These are phyloP conservation scores for Pangasius mekongensis DNA, from an alignment of 2,797 vertebrate genomes.

Conservation along the genomic window DNA sequence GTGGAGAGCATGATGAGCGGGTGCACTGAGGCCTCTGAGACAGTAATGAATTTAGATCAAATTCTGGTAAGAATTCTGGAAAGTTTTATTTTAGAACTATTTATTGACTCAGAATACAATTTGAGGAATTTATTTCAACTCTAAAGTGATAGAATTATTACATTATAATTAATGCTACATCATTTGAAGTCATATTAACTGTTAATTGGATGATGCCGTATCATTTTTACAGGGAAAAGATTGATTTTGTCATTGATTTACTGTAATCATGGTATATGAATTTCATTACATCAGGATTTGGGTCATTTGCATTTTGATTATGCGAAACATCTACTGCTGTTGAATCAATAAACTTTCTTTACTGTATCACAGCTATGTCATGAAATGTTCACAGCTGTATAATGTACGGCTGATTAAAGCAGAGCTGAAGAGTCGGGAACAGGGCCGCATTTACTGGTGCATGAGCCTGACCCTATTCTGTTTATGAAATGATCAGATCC, in stretches of 20 bases:
- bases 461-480: not conserved
- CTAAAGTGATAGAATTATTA: not conserved
- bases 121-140: no score
- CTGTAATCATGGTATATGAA: not conserved
- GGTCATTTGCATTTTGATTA: not conserved
- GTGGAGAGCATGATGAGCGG: slow-evolving; percentile 66
- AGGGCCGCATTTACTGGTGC: not conserved
- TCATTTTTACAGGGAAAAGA: not conserved
- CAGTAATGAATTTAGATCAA: slow-evolving; percentile 77
- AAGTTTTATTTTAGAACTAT: slow-evolving; percentile 2
- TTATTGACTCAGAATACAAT: slow-evolving; percentile 8
- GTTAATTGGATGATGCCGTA: not conserved
- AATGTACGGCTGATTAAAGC: not conserved
- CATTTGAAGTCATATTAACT: not conserved
- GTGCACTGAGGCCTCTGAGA: slow-evolving; percentile 78
- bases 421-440: no score
- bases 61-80: slow-evolving; percentile 73
- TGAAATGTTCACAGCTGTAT: not conserved
- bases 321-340: not conserved
- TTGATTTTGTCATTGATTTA: not conserved
- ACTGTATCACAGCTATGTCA: not conserved
- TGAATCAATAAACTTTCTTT: not conserved
- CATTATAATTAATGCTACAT: not conserved
- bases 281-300: not conserved
- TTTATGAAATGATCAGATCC: not conserved